These are phyloP conservation scores for Rhipidura dahli DNA, from an alignment of 2,113 vertebrate species.

Conservation along the genomic window DNA sequence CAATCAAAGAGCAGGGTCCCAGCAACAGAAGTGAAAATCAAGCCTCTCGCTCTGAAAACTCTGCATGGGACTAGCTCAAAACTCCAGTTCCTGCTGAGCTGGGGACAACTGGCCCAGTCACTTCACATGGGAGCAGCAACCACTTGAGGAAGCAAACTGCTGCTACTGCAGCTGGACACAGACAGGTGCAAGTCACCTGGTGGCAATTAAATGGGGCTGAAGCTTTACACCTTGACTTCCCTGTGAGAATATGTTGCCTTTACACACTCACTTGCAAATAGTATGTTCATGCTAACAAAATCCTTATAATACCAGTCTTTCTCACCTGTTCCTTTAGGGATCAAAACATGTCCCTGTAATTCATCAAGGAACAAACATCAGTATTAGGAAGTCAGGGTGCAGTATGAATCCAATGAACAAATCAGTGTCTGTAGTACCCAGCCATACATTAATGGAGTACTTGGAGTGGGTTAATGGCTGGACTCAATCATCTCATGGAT, in stretches of 20 bases:
- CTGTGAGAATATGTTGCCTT: background rate
- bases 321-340: background rate
- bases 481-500: rapidly evolving
- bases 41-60: background rate
- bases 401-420: background rate
- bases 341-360: rapidly evolving
- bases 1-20: background rate
- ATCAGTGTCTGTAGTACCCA: background rate
- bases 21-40: background rate
- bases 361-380: background rate
- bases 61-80: rapidly evolving
- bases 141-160: background rate
- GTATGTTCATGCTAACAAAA: background rate
- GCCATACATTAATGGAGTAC: rapidly evolving
- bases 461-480: background rate
- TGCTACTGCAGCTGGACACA: rapidly evolving
- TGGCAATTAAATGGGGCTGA: background rate
- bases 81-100: background rate
- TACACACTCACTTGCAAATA: background rate
- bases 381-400: background rate
- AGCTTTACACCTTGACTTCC: background rate
- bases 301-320: background rate
- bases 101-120: background rate
- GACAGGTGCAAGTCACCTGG: background rate
- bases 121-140: background rate